These are phyloP conservation scores for Gorsachius magnificus DNA, from an alignment of 2,797 vertebrate species.

Conservation along the genomic window DNA sequence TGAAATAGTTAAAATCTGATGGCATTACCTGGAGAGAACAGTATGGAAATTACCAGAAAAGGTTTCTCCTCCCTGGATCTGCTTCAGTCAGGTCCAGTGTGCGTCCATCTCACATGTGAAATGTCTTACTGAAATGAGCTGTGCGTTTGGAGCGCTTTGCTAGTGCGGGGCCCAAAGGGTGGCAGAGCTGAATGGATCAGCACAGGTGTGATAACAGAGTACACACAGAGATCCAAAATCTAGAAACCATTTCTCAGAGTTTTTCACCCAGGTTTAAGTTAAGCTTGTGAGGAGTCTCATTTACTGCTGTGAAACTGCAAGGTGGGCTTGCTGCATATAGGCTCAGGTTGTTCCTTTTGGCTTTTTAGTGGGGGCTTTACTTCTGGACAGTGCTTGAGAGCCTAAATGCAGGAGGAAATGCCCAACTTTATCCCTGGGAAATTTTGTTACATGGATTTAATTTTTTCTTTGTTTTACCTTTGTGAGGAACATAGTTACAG, in stretches of 20 bases:
- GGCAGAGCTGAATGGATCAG: background rate
- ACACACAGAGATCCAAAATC: background rate
- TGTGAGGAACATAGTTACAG: background rate
- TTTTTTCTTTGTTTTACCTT: background rate
- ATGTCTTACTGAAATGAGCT: background rate
- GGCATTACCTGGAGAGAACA: background rate
- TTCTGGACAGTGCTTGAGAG: background rate
- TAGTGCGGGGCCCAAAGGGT: background rate
- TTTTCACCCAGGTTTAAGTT: background rate
- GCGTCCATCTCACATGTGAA: background rate
- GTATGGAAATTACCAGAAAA: background rate
- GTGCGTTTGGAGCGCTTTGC: background rate
- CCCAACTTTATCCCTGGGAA: background rate
- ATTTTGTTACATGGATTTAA: background rate
- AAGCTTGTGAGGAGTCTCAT: accelerated
- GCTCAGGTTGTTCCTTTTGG: background rate
- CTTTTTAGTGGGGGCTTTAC: background rate
- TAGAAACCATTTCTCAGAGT: background rate
- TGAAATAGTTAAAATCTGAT: background rate
- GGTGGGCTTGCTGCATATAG: background rate
- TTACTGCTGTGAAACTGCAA: background rate
- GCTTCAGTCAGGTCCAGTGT: background rate
- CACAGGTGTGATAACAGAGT: background rate
- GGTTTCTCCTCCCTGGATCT: background rate
- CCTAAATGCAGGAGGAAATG: background rate